phyloP scores from a whole-genome alignment of 2,113 vertebrate species.

The Pterocles burchelli region DNA sequence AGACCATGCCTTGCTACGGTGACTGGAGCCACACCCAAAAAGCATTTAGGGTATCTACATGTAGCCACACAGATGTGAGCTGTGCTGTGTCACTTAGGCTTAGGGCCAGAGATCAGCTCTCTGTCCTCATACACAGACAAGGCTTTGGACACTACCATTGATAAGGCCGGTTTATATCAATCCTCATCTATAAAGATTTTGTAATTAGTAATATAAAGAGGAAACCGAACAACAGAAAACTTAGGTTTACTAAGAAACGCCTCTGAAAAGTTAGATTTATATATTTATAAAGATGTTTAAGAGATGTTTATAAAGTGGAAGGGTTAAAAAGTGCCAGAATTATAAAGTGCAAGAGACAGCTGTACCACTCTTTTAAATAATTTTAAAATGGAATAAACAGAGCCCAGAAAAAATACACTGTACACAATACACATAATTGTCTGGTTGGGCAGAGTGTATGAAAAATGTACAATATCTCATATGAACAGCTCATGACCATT shows the following conservation, averaged over 20 bases:
- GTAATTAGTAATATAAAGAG: background rate
- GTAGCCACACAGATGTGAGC: background rate
- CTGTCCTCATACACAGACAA: background rate
- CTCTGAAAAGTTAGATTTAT: background rate
- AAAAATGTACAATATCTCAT: background rate
- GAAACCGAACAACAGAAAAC: background rate
- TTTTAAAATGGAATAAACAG: background rate
- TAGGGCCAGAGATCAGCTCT: background rate
- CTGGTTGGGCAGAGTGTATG: background rate
- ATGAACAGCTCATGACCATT: background rate
- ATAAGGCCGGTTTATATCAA: background rate
- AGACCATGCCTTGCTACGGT: background rate
- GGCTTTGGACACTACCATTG: background rate
- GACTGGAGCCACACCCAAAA: background rate
- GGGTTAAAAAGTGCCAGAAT: background rate
- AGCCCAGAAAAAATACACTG: background rate
- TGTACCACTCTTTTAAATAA: background rate
- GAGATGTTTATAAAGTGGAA: background rate
- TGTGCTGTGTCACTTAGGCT: background rate
- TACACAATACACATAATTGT: background rate
- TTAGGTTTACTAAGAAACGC: background rate
- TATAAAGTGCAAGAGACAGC: background rate
- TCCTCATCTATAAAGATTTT: background rate
- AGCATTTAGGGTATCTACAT: background rate
- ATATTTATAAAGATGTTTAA: background rate